These are phyloP conservation scores for Stenichneumon culpator DNA, from an alignment of 2,888 invertebrate genomes.

Conservation along the genomic window DNA sequence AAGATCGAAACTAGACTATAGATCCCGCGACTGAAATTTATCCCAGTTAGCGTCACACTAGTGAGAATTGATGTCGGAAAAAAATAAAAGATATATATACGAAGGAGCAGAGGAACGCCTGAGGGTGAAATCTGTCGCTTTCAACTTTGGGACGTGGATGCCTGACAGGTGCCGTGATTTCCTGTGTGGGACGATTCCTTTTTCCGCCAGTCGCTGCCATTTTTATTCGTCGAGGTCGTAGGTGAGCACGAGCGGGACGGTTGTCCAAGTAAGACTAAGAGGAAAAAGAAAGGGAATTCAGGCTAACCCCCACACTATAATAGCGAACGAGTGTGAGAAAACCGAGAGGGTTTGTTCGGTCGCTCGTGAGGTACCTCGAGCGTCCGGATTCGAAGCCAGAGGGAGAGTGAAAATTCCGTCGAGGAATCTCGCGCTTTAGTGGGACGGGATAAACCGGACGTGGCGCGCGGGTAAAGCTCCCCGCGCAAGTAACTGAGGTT, in stretches of 20 bases:
- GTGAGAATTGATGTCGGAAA: slow-evolving; percentile 14
- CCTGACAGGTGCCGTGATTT: slow-evolving; percentile 52
- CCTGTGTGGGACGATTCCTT: slow-evolving; percentile 45
- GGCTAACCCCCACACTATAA: background rate
- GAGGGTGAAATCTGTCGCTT: slow-evolving; percentile 37
- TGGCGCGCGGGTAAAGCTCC: slow-evolving; percentile 24
- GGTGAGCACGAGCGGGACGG: background rate
- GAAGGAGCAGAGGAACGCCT: background rate
- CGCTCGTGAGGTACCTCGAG: background rate
- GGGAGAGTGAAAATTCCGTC: slow-evolving; percentile 54
- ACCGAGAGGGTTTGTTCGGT: slow-evolving; percentile 6
- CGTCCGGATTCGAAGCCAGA: slow-evolving; percentile 16
- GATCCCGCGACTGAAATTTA: background rate
- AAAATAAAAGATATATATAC: background rate
- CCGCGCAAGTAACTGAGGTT: slow-evolving; percentile 53
- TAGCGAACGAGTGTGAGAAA: background rate
- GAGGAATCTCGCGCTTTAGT: slow-evolving; percentile 53
- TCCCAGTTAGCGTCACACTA: background rate
- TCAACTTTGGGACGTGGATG: slow-evolving; percentile 42
- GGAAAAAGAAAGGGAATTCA: slow-evolving; percentile 7
- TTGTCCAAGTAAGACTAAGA: background rate
- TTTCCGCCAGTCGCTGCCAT: slow-evolving; percentile 50
- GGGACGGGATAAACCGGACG: slow-evolving; percentile 55
- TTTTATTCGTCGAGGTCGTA: slow-evolving; percentile 60
- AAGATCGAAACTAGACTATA: background rate